These are phyloP conservation scores for Armadillidium nasatum DNA, from an alignment of 1,140 invertebrate species.

Conservation along the genomic window DNA sequence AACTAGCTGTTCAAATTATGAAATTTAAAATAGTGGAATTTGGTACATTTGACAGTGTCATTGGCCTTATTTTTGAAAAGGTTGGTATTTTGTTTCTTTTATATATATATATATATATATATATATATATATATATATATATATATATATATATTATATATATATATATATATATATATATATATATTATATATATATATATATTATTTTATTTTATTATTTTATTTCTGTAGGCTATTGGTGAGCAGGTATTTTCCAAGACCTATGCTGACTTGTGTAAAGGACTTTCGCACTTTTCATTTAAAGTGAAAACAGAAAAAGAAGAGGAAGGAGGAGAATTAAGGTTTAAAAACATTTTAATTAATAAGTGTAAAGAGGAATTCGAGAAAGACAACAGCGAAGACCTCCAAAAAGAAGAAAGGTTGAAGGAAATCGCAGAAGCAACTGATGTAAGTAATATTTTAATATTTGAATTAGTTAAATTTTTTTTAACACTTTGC, in stretches of 20 bases:
- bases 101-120: no score
- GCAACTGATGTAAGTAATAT: no score
- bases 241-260: constrained; percentile 86
- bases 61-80: constrained; percentile 89
- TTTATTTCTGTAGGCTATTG: constrained; percentile 64
- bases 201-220: no score
- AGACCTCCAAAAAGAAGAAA: constrained; percentile 56
- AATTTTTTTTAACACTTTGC: no score
- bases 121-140: no score
- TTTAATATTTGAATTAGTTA: no score
- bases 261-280: constrained; percentile 77
- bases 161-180: no score
- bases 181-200: no score
- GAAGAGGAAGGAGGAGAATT: constrained; percentile 50
- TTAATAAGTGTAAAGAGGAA: constrained; percentile 78
- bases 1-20: constrained; percentile 70
- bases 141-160: no score
- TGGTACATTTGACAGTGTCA: constrained; percentile 72
- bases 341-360: constrained; percentile 73
- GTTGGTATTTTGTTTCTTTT: no score
- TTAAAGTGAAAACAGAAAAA: constrained; percentile 29
- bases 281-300: constrained; percentile 48
- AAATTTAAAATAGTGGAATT: constrained; percentile 72
- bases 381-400: constrained; percentile 72
- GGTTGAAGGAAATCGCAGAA: constrained; percentile 62